Base-by-base conservation (phyloP, 2,113 vertebrate genomes). In the Irena cyanogastra region DNA sequence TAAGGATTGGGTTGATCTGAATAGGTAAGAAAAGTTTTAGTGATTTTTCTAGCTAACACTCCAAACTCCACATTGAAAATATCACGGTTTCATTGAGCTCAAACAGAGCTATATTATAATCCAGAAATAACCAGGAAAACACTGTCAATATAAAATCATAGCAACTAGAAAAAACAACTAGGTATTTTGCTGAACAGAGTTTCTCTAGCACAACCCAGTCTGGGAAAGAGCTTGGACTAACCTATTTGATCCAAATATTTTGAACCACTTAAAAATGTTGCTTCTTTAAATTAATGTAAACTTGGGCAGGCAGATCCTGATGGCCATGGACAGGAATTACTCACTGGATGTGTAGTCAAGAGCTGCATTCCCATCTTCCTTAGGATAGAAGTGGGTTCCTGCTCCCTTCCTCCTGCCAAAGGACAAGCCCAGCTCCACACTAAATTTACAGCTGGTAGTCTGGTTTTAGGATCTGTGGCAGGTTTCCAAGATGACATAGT, bases 291-390 rank as follows among this genome's bases (percentile, higher is more conserved):
- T 39, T 2, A 66, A 6, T 0, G 3, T 28, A 28, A 42, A 3
- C 27, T 33, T 45, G 24, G 31, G 5, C 1, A 35, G 50, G 19
- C 27, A 53, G 61, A 33, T 31, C 17, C 45, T 6, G 30, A 24
- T 19, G 39, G 49, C 49, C 70, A 28, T 0, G 3, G 57, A 13
- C 17, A n/a, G 53, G 41, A 83, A 27, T 14, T 1, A 2, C 35
- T 78, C 27, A 3, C 39, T 0, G 7, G 42, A 23, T 8, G 1
- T 1, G 2, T 1, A 18, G 35, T 5, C 22, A 30, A 16, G 41
- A 65, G 50, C 3, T 16, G 3, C 3, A 2, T 44, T 61, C 54
- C 33, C 50, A 8, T 9, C 19, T 56, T 60, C 41, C 61, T 33
- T 2, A 45, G 56, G 9, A 8, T 3, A 44, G 23, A 41, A 27